These are phyloP conservation scores for Plumapathes pennacea DNA, from an alignment of 92 coral and sea anemone genomes.

Conservation along the genomic window DNA sequence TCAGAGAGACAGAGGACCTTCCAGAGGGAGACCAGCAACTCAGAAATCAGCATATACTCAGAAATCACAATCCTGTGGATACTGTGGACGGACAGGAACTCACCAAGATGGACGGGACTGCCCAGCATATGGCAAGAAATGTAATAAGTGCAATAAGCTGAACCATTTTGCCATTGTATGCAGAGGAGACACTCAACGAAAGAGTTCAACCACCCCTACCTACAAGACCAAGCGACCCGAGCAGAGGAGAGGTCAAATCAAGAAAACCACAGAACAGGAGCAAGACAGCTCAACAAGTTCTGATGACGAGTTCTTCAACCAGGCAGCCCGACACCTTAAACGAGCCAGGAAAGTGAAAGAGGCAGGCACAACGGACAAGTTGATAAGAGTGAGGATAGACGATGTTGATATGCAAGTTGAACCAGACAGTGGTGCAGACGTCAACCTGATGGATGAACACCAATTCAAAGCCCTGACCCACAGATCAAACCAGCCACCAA, in stretches of 20 bases:
- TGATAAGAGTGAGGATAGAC: constrained; percentile 49
- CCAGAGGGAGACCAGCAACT: no score
- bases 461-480: constrained; percentile 35
- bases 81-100: neutral
- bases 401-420: constrained; percentile 59
- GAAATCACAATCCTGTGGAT: no score
- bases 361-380: constrained; percentile 3
- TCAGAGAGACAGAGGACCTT: no score
- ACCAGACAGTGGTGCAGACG: constrained; percentile 66
- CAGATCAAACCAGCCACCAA: neutral
- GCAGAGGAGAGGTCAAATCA: constrained; percentile 10
- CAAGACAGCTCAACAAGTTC: constrained; percentile 43
- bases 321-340: constrained; percentile 19
- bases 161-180: constrained; percentile 52
- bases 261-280: constrained; percentile 23
- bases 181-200: neutral
- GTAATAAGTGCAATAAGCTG: constrained; percentile 40
- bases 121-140: constrained; percentile 55
- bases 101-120: constrained; percentile 30
- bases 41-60: no score
- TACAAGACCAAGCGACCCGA: constrained; percentile 6
- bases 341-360: constrained; percentile 32
- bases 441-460: constrained; percentile 66
- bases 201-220: neutral
- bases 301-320: constrained; percentile 59